Conservation (phyloP, 2,113 vertebrate species). For the Misgurnus anguillicaudatus region DNA sequence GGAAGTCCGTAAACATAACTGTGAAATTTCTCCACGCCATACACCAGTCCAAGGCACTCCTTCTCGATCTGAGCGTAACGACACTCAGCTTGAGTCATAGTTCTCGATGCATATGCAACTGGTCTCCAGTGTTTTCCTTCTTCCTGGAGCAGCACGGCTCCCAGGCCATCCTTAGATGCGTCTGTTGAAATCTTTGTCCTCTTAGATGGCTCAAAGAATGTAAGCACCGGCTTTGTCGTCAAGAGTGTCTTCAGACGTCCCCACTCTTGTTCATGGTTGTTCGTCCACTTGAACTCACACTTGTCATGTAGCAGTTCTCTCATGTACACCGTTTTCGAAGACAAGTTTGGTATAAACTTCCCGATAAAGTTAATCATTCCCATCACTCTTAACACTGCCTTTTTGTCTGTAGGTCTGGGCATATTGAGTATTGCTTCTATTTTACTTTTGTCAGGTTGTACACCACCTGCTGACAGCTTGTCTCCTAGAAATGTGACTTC, state of each 20-base stretch:
- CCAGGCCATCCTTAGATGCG: constrained; percentile 39
- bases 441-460: neutral
- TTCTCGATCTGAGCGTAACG: constrained; percentile 44
- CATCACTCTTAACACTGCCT: neutral
- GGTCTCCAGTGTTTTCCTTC: constrained; percentile 32
- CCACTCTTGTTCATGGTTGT: constrained; percentile 17
- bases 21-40: constrained; percentile 29
- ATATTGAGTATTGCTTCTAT: neutral
- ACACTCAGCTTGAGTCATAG: constrained; percentile 30
- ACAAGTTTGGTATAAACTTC: constrained; percentile 6
- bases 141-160: constrained; percentile 38
- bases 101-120: constrained; percentile 41
- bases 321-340: neutral
- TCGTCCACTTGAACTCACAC: neutral
- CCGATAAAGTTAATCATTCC: neutral
- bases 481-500: constrained; percentile 44
- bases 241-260: neutral
- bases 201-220: constrained; percentile 14
- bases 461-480: constrained; percentile 7
- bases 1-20: constrained; percentile 35
- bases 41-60: constrained; percentile 39
- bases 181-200: constrained; percentile 23
- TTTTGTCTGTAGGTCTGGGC: neutral
- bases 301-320: neutral
- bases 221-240: constrained; percentile 23